These are phyloP conservation scores for Eutrigla gurnardus DNA, from an alignment of 2,797 vertebrate species.

Conservation along the genomic window DNA sequence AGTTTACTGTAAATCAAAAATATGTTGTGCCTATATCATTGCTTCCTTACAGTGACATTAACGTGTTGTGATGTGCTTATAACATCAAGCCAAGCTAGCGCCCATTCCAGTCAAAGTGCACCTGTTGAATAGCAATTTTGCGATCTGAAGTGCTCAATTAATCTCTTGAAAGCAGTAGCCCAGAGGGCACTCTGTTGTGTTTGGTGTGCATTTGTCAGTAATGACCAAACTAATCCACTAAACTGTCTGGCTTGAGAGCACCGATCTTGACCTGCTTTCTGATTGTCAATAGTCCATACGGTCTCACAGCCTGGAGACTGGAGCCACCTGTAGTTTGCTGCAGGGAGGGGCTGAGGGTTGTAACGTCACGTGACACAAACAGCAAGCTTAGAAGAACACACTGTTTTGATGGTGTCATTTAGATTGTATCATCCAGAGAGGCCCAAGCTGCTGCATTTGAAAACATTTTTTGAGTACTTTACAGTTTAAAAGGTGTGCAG, in stretches of 20 bases:
- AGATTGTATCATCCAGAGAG: not conserved
- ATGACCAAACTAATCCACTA: slow-evolving; percentile 68
- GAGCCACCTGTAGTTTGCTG: slow-evolving; percentile 50
- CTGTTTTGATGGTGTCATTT: slow-evolving; percentile 8
- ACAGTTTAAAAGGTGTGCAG: not conserved
- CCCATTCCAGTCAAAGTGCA: slow-evolving; percentile 18
- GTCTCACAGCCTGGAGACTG: slow-evolving; percentile 38
- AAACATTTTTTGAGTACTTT: not conserved
- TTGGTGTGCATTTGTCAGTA: slow-evolving; percentile 50
- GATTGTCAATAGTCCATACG: slow-evolving; percentile 57
- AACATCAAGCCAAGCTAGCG: slow-evolving; percentile 5
- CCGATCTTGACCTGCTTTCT: slow-evolving; percentile 75
- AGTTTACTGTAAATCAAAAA: slow-evolving; percentile 47
- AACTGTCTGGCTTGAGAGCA: slow-evolving; percentile 66
- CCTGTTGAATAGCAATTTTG: slow-evolving; percentile 33
- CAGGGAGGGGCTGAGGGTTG: slow-evolving; percentile 14
- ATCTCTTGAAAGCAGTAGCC: slow-evolving; percentile 31
- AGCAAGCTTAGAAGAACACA: slow-evolving; percentile 6
- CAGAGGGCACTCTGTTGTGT: slow-evolving; percentile 36
- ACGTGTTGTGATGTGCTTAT: slow-evolving; percentile 31
- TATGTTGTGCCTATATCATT: not conserved
- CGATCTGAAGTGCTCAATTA: slow-evolving; percentile 23
- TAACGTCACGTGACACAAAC: slow-evolving; percentile 24
- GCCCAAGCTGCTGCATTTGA: no score
- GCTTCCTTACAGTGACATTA: slow-evolving; percentile 20